Evolutionary conservation across 2,797 vertebrate species (phyloP), one percentile per base, ranked within the genome.

Genomic region (Bucorvus abyssinicus): DNA sequence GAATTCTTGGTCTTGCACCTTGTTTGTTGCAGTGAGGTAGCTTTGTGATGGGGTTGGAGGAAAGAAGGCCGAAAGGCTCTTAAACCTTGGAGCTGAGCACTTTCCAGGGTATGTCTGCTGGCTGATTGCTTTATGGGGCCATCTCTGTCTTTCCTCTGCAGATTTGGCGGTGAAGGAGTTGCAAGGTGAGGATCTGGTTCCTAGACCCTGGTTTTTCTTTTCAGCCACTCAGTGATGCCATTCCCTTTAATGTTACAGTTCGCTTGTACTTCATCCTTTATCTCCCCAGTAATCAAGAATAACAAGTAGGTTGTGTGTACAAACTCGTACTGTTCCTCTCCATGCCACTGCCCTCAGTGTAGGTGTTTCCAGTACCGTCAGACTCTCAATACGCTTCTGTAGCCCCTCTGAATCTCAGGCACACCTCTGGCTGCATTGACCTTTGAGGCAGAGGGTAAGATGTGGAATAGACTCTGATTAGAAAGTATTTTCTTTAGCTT

Each of bases 81-180:
- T 79, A 68, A 34, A 49, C 10, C 4, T 2, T 23, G 24, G 23
- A 90, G 42, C 49, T 64, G 20, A 87, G 29, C 12, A 9, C 27
- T 86, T 93, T 59, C 5, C 21, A 56, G 6, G 29, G 4, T 65
- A 26, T 38, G 9, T 36, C 27, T 90, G n/a, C 70, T 69, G 60
- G 11, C 26, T 93, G 68, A 52, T 87, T 84, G 26, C 22, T 67
- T 95, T 64, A 94, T 49, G 21, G 45, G 26, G 32, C 59, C 23
- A 65, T 92, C 47, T 96, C 20, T 94, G 3, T 94, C 47, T 94
- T 96, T 84, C 50, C 63, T 95, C 68, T 85, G 80, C 96, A 97
- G 97, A 97, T 93, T 82, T 97, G 87, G 83, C 93, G 0, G 53
- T 97, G 92, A 74, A 96, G 74, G 95, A 97, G 73, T 50, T 97